phyloP scores from a whole-genome alignment of 2,113 vertebrate genomes.

The Cebus imitator region DNA sequence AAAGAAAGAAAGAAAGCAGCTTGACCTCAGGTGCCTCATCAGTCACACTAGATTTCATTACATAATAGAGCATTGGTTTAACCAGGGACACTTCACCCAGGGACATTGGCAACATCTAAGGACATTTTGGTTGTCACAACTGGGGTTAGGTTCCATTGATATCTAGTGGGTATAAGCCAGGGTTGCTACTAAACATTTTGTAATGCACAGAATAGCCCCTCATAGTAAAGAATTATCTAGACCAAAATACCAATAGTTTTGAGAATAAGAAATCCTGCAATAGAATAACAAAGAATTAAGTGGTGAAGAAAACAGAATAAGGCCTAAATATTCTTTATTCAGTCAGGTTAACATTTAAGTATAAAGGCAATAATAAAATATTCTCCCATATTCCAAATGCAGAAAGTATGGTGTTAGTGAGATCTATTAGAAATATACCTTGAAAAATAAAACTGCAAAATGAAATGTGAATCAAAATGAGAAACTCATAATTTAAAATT shows the following conservation, averaged over 20 bases:
- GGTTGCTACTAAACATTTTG: background rate
- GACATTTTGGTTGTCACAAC: background rate
- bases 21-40: background rate
- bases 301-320: background rate
- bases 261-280: background rate
- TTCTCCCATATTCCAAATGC: background rate
- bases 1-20: background rate
- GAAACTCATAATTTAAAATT: background rate
- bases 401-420: background rate
- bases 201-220: fast-evolving
- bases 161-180: background rate
- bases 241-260: background rate
- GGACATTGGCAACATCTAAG: background rate
- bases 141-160: background rate
- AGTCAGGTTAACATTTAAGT: background rate
- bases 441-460: background rate
- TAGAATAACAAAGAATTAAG: background rate
- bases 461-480: background rate
- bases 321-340: background rate
- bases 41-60: background rate
- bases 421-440: background rate
- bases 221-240: background rate
- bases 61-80: background rate
- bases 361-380: background rate
- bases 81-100: fast-evolving